These are phyloP conservation scores for Apistogramma diplotaenia DNA, from an alignment of 2,113 vertebrate species.

Conservation along the genomic window DNA sequence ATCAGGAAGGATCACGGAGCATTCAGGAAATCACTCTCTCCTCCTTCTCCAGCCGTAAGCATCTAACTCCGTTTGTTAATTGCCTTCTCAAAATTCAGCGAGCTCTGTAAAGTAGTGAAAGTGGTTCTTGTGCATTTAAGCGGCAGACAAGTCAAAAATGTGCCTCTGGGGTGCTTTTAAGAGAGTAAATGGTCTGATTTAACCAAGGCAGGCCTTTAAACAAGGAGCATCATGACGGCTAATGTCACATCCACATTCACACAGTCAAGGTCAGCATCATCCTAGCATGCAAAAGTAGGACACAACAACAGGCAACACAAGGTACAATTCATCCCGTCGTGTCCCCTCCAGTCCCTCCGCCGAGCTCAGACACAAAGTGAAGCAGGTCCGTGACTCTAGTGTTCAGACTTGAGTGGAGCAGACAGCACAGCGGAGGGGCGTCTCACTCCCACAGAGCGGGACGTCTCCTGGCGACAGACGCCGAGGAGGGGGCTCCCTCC, in stretches of 20 bases:
- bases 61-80: conserved; percentile 10
- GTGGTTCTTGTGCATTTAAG: conserved; percentile 38
- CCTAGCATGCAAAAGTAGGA: conserved; percentile 55
- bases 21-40: neutral
- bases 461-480: conserved; percentile 34
- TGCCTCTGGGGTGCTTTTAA: neutral
- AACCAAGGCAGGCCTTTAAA: conserved; percentile 20
- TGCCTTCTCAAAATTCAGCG: neutral
- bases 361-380: conserved; percentile 19
- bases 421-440: conserved; percentile 47
- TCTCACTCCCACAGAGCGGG: conserved; percentile 40
- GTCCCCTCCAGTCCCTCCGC: neutral
- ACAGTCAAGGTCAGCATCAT: conserved; percentile 36
- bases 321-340: conserved; percentile 5
- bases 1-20: neutral
- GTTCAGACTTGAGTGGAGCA: conserved; percentile 45
- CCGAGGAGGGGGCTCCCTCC: conserved; percentile 8
- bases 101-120: conserved; percentile 4
- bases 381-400: conserved; percentile 20
- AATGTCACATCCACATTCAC: conserved; percentile 36
- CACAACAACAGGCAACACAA: conserved; percentile 44
- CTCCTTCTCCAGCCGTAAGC: neutral
- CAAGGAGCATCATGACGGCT: conserved; percentile 17
- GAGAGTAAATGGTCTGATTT: conserved; percentile 31
- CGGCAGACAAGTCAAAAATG: neutral